These are phyloP conservation scores for Tor tambroides DNA, from an alignment of 2,113 vertebrate species.

Conservation along the genomic window DNA sequence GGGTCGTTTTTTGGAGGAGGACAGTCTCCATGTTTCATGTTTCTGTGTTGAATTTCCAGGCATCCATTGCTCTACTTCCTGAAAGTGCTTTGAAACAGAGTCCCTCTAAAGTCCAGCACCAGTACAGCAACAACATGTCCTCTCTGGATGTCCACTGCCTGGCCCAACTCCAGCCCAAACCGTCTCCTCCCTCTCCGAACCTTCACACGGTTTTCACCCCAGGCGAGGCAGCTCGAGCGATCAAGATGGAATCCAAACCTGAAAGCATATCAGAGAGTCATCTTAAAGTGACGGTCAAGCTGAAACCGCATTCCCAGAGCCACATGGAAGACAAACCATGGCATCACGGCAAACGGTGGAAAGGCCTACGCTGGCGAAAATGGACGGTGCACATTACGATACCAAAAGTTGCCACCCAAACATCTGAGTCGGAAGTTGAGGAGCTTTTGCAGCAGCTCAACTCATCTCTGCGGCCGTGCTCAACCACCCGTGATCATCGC, in stretches of 20 bases:
- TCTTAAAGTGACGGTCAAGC: slow-evolving; percentile 92
- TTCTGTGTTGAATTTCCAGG: slow-evolving; percentile 68
- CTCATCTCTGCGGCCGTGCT: slow-evolving; percentile 86
- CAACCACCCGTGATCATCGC: slow-evolving; percentile 83
- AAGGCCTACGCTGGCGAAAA: slow-evolving; percentile 93
- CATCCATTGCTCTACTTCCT: slow-evolving; percentile 72
- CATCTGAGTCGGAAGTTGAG: slow-evolving; percentile 89
- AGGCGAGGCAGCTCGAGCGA: slow-evolving; percentile 70
- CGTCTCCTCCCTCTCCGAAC: slow-evolving; percentile 80
- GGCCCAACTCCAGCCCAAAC: slow-evolving; percentile 87
- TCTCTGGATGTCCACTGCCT: slow-evolving; percentile 91
- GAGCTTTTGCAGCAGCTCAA: slow-evolving; percentile 88
- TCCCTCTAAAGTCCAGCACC: slow-evolving; percentile 83
- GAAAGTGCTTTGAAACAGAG: slow-evolving; percentile 77
- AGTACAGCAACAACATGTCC: slow-evolving; percentile 95
- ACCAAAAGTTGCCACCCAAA: slow-evolving; percentile 83
- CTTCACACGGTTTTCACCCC: slow-evolving; percentile 82
- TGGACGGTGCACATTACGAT: slow-evolving; percentile 90
- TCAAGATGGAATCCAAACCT: slow-evolving; percentile 82
- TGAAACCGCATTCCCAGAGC: slow-evolving; percentile 86
- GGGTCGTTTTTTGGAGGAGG: no score
- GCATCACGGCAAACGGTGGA: slow-evolving; percentile 86
- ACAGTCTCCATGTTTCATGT: no score
- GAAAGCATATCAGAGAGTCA: slow-evolving; percentile 83
- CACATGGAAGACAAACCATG: slow-evolving; percentile 69